Evolutionary conservation across 2,888 invertebrate genomes (phyloP), one percentile per base, ranked within the genome.

Genomic region (Melanargia galathea): DNA sequence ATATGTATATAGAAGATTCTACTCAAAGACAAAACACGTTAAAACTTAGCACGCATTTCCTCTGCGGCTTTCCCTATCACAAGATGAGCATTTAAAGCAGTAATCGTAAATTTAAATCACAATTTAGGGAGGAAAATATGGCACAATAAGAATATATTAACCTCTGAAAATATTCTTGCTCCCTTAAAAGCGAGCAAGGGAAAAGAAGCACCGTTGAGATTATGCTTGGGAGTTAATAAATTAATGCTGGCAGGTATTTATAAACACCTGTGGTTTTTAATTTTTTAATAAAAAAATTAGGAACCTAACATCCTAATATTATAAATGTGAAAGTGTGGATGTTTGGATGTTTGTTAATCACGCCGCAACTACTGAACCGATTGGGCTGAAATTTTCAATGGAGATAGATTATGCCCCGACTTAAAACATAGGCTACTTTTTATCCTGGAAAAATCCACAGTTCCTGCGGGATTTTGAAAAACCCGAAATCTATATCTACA

Each of bases 101-200:
- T 79, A 76, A 75, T 75, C 76, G 76, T 86, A 82, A 84, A 85
- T 84, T 85, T 79, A 82, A 83, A 86, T 86, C 78, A 82, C 77
- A 80, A 79, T 82, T 82, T 81, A 68, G 75, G 71, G 74, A 76
- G 74, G 75, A 78, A 83, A 82, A 73, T 81, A 80, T 73, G 73
- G 68, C 74, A 64, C 77, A 78, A 80, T 79, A 76, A 79, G 76
- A 72, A 71, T 68, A 71, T 67, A 72, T 73, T 70, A 66, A 64
- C 55, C 60, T 20, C 57, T 46, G 46, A 49, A 63, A 60, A 52
- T 56, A 60, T 48, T 22, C 30, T 66, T 63, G 59, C 49, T 43
- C 40, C 46, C 56, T 40, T 46, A 52, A 56, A 63, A 51, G 35
- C 62, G 38, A 56, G 54, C 55, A 48, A 57, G 61, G 66, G 33